Evolutionary conservation across 37 sponge, comb jelly and placozoan species (phyloP).

Genomic region (Haliclona indistincta): DNA sequence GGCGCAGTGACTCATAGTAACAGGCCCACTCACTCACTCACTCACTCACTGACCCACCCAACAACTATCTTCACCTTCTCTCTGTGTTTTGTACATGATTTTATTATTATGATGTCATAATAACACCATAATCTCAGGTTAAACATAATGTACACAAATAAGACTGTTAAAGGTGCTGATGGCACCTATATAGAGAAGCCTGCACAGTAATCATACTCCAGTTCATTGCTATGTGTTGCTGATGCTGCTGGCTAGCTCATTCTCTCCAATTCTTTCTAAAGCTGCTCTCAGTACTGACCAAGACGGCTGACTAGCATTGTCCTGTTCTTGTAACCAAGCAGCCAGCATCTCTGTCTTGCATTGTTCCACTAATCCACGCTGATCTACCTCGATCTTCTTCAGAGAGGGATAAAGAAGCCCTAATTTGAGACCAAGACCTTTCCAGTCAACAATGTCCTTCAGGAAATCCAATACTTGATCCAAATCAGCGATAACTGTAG

Average conservation of each 20-base stretch:
- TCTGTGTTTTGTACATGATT: not conserved
- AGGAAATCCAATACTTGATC: not conserved
- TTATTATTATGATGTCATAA: not conserved
- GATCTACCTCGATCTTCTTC: not conserved
- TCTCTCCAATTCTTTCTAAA: no score
- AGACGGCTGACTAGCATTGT: no score
- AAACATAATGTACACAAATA: not conserved
- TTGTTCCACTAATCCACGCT: no score
- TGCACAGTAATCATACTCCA: no score
- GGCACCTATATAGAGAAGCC: conserved; percentile 3
- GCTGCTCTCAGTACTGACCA: no score
- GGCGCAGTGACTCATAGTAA: conserved; percentile 79
- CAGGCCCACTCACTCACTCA: not conserved
- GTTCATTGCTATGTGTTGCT: not conserved
- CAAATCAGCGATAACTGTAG: no score
- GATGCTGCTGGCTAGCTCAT: not conserved
- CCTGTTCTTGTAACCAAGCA: no score
- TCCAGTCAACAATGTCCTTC: not conserved
- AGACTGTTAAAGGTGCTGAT: not conserved
- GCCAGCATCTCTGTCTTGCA: no score
- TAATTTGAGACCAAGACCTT: conserved; percentile 9
- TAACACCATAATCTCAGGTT: not conserved
- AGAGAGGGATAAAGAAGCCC: conserved; percentile 6
- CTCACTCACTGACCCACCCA: not conserved
- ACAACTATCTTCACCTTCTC: not conserved